A percentile compares a stretch with the other conserved stretches of the same genome.
phyloP scores from a whole-genome alignment of 2,797 vertebrate genomes.

The Acipenser ruthenus region DNA sequence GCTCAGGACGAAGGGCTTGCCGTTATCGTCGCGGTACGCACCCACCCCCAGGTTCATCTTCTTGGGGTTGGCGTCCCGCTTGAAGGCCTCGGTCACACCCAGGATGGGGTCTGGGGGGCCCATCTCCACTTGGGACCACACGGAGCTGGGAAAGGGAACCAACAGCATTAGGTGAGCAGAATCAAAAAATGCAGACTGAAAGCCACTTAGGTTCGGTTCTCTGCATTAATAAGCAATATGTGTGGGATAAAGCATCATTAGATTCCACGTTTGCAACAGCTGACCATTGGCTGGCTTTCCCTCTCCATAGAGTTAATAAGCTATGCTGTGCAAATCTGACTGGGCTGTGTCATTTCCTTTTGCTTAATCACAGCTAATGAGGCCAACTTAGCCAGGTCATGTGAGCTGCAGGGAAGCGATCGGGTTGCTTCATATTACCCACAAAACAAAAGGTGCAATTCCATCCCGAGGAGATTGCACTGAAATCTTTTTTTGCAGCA shows the following conservation, averaged over 20 bases:
- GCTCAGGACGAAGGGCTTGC: conserved; percentile 86
- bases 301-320: too few species aligned
- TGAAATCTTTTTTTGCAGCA: too few species aligned
- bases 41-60: conserved; percentile 98
- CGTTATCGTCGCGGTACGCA: conserved; percentile 88
- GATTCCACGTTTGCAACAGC: too few species aligned
- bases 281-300: too few species aligned
- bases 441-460: too few species aligned
- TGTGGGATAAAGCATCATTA: too few species aligned
- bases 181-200: too few species aligned
- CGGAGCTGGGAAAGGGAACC: conserved; percentile 63
- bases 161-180: too few species aligned
- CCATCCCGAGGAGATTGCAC: too few species aligned
- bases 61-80: conserved; percentile 83
- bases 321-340: not conserved
- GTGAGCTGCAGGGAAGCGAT: not conserved
- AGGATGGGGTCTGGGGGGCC: conserved; percentile 94
- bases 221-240: too few species aligned
- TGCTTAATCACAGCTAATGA: not conserved
- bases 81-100: conserved; percentile 92
- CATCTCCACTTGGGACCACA: conserved; percentile 95
- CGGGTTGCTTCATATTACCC: too few species aligned
- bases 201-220: too few species aligned
- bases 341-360: not conserved
- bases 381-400: conserved; percentile 8